These are phyloP conservation scores for rat (Rattus norvegicus) DNA, from an alignment of 2,113 vertebrate species.

Conservation along the genomic window GRCr8 NC_086020.1:141892501-141893000, in stretches of 20 bases:
- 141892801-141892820: background rate
- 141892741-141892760: background rate
- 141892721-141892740: background rate
- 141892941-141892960: background rate
- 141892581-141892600: background rate
- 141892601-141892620: background rate
- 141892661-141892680: background rate
- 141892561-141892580: fast-evolving
- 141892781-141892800: background rate
- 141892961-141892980: background rate
- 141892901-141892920: background rate
- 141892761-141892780: background rate
- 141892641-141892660: background rate
- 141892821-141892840: background rate
- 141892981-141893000: no score
- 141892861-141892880: background rate
- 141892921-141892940: background rate
- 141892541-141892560: fast-evolving
- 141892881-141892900: background rate
- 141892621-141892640: slow-evolving; percentile 19
- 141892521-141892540: fast-evolving
- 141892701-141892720: background rate
- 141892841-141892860: background rate
- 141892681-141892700: background rate
- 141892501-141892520: background rate